These are phyloP conservation scores for Corythornis leucogaster DNA, from an alignment of 2,797 vertebrate species.

Conservation along the genomic window DNA sequence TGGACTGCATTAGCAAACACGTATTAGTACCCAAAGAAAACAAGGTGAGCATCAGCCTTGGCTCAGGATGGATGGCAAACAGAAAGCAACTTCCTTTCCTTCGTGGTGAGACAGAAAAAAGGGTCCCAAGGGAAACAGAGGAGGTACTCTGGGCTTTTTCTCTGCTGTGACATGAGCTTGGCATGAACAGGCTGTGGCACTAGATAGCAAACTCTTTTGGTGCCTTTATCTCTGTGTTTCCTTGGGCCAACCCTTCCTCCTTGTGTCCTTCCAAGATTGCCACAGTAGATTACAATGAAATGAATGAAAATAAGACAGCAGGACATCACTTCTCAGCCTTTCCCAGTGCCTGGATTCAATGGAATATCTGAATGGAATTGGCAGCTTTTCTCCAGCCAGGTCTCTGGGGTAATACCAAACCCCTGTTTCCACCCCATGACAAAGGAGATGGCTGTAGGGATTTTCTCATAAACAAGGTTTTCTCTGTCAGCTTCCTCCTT, in stretches of 20 bases:
- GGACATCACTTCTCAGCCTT: background rate
- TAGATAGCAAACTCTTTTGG: accelerated
- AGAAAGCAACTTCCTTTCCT: background rate
- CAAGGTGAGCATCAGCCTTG: background rate
- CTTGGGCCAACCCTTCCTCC: background rate
- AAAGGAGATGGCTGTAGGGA: background rate
- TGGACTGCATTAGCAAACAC: background rate
- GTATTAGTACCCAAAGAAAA: background rate
- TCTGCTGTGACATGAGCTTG: background rate
- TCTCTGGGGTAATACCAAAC: conserved; percentile 13
- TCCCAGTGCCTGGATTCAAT: background rate
- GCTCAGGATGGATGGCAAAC: background rate
- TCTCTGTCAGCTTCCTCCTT: background rate
- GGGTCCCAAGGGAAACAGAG: background rate
- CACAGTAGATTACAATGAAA: background rate
- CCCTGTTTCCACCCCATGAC: background rate
- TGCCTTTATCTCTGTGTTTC: accelerated
- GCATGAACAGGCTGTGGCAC: background rate
- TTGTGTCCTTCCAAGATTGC: background rate
- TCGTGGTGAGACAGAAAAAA: background rate
- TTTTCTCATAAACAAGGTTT: conserved; percentile 36
- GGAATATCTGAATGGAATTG: background rate
- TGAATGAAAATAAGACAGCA: background rate
- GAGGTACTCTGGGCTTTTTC: background rate
- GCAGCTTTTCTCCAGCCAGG: background rate